Evolutionary conservation across 2,797 vertebrate species (phyloP), one percentile per base, ranked within the genome.

Genomic region (Scyliorhinus canicula): DNA sequence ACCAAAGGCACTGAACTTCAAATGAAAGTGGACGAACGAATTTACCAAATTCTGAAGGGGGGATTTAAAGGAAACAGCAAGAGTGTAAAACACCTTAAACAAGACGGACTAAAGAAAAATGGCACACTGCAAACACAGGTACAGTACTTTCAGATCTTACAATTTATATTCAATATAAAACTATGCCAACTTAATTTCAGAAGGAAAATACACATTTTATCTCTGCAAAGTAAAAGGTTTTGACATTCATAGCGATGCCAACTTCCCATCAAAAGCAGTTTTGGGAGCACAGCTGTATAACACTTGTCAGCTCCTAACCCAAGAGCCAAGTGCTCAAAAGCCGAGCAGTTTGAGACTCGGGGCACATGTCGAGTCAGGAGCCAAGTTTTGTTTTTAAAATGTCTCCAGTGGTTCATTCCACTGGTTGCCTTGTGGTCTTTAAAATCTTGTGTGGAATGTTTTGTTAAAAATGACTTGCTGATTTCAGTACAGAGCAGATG

Each of bases 1-100:
- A 94, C 47, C 67, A 74, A 94, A 94, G 67, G 93, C 47, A 94
- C 93, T 93, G 44, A 74, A 74, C 28, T 69, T 74, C 67, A 71
- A 69, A 94, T 71, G 6, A 69, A 74, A 50, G 67, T 19, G 47
- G 44, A 35, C 14, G 47, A 2, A 90, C 55, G 60, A n/a, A 57
- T n/a, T n/a, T 12, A n/a, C 35, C 55, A 57, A 31, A 60, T 90
- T 60, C 55, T 94, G 47, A 50, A 35, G 93, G 93, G n/a, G 44
- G 5, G 47, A 74, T 94, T 94, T 16, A 50, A 52, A 69, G 44
- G 74, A 47, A 67, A 50, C 4, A 6, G 28, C 90, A 93, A 67
- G 7, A 65, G 90, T 19, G 63, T 63, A 63, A 16, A 94, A 35
- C 93, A 94, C 31, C 67, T 94, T 74, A 52, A 21, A 94, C 28